Evolutionary conservation across 1,140 invertebrate species (phyloP).

Genomic region (Maconellicoccus hirsutus): DNA sequence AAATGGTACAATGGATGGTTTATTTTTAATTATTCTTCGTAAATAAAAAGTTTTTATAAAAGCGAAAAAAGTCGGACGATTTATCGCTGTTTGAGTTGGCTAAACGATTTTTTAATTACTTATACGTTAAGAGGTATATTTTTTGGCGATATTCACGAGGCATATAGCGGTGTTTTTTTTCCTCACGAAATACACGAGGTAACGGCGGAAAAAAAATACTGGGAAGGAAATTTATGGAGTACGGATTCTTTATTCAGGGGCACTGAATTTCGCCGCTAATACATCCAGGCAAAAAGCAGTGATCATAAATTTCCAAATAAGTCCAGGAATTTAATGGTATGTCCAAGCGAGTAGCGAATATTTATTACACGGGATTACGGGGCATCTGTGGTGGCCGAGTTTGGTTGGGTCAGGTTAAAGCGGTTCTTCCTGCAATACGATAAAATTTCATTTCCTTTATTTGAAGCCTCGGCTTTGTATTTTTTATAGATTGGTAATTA

Average conservation of each 20-base stretch:
- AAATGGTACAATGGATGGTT: no score
- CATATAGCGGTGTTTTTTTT: not conserved
- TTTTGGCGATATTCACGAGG: not conserved
- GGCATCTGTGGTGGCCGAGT: conserved; percentile 1
- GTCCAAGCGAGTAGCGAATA: conserved; percentile 7
- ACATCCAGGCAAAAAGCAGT: conserved; percentile 7
- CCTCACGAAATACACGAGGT: no score
- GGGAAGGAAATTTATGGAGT: not conserved
- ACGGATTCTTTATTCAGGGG: conserved; percentile 7
- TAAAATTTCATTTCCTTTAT: not conserved
- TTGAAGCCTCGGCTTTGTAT: not conserved
- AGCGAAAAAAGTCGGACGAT: no score
- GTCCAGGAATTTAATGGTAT: conserved; percentile 3
- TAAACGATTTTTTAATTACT: no score
- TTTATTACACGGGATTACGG: conserved; percentile 3
- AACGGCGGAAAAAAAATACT: not conserved
- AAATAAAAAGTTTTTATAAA: no score
- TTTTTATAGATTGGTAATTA: not conserved
- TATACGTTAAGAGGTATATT: no score
- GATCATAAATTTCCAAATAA: conserved; percentile 9
- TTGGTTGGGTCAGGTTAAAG: conserved; percentile 7
- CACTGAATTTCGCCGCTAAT: conserved; percentile 3
- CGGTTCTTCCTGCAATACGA: not conserved
- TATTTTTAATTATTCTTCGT: no score
- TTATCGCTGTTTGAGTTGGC: no score